phyloP scores from a whole-genome alignment of 1,140 invertebrate species.

The Lanistes nyassanus region DNA sequence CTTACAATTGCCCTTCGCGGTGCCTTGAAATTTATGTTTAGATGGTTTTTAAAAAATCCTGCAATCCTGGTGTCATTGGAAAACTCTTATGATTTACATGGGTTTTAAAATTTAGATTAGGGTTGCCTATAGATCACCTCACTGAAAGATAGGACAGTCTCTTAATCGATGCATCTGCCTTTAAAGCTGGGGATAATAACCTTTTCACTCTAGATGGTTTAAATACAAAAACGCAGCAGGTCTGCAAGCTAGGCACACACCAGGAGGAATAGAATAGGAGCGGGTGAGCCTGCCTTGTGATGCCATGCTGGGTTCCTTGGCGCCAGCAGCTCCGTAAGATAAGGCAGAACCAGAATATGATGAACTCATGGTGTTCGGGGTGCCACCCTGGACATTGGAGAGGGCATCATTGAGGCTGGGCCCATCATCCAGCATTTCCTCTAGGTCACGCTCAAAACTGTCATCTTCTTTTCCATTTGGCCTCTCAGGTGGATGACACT shows the following conservation, averaged over 20 bases:
- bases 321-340: constrained; percentile 34
- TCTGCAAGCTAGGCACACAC: constrained; percentile 35
- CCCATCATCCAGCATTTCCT: constrained; percentile 88
- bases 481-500: constrained; percentile 23
- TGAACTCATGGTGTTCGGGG: constrained; percentile 63
- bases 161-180: no score
- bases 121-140: no score
- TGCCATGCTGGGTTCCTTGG: constrained; percentile 15
- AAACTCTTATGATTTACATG: no score
- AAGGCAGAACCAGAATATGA: constrained; percentile 32
- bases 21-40: no score
- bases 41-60: no score
- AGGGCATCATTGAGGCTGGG: constrained; percentile 82
- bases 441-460: constrained; percentile 78
- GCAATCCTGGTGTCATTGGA: no score
- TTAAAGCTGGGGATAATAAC: no score
- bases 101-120: no score
- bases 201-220: no score
- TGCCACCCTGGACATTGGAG: constrained; percentile 79
- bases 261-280: constrained; percentile 54
- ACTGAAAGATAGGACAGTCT: no score
- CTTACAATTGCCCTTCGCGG: no score
- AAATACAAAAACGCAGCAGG: no score
- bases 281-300: constrained; percentile 47
- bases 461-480: constrained; percentile 49